Conservation (phyloP, 2,797 vertebrate genomes). For the Hyperoplus lanceolatus region DNA sequence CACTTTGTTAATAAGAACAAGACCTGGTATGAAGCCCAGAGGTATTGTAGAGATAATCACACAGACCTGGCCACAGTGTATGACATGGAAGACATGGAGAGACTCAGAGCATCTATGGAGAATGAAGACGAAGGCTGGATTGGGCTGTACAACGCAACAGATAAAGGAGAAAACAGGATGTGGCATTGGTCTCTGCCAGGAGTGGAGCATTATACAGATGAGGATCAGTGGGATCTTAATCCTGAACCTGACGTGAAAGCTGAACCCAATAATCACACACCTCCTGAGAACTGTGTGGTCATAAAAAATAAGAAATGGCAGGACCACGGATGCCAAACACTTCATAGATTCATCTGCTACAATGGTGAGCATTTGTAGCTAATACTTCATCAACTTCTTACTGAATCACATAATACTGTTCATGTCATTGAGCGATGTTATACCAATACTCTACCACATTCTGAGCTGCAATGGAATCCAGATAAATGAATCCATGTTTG, state of each 20-base stretch:
- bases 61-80: constrained; percentile 56
- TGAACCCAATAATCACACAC: no score
- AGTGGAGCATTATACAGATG: background rate
- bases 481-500: no score
- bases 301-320: accelerated
- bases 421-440: no score
- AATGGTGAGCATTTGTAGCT: constrained; percentile 31
- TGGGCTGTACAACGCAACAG: constrained; percentile 1
- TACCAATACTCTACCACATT: no score
- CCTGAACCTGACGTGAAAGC: no score
- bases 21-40: constrained; percentile 39
- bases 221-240: accelerated
- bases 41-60: background rate
- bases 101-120: accelerated
- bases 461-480: no score
- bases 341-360: constrained; percentile 45
- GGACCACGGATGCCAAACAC: no score
- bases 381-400: background rate
- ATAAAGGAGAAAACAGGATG: accelerated
- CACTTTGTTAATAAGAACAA: accelerated
- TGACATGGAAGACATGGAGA: background rate
- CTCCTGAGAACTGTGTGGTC: constrained; percentile 8
- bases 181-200: constrained; percentile 60
- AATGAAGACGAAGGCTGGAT: constrained; percentile 43
- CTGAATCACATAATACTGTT: no score